Base-by-base conservation (phyloP, 2,113 vertebrate species). In the Glareola pratincola region DNA sequence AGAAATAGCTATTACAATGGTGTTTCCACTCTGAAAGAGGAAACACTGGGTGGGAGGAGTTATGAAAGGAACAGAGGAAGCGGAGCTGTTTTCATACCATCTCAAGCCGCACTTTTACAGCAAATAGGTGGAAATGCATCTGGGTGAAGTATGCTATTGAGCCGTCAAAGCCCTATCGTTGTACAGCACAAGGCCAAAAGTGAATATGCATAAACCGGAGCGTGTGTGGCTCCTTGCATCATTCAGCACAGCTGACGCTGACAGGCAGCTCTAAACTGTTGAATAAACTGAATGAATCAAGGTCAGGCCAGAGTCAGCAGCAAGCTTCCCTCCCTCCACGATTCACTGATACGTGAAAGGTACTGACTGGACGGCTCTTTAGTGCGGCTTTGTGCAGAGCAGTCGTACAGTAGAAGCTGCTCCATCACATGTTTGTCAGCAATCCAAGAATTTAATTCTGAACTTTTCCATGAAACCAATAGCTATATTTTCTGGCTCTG, bases 1-100 rank as follows among this genome's bases (percentile, higher is more conserved):
- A 96, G 84, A 95, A 97, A 91, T 74, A 93, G 81, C 91, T 32
- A 37, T 37, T 39, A 95, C 94, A 91, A 79, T 85, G 93, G 68
- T 56, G 68, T 95, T 96, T 95, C 87, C 92, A 93, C 67, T 48
- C 59, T 1, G 87, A 85, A 36, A 92, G 91, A 96, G 97, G 95
- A 97, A 97, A 88, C 72, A 2, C 71, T 39, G 81, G 41, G 71
- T 75, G 94, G 91, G 94, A 94, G 95, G 93, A 87, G 81, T 73
- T 24, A 20, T 0, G 71, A 45, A 45, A 24, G 74, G 67, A 66
- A 27, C 81, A 74, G 93, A 90, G 95, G 93, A 92, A 97, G 95
- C 67, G 3, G 86, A 76, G 91, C 87, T 88, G 74, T 66, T 94
- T 88, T 30, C 67, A 14, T 12, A 6, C 32, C 84, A 36, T 18